Conservation (phyloP, 2,888 invertebrate species). For the Arctia plantaginis region DNA sequence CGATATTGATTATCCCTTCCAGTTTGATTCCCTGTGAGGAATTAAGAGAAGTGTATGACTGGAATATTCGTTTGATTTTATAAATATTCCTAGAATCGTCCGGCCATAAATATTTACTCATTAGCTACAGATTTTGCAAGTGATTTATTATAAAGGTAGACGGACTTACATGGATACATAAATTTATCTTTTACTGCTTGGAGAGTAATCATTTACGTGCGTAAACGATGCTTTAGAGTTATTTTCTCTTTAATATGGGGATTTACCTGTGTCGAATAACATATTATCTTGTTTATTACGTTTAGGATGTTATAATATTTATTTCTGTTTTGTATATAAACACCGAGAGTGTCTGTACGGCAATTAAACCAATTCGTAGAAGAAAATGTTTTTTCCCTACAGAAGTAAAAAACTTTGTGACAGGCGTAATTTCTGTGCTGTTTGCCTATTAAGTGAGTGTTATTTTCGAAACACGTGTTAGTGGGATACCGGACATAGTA, state of each 20-base stretch:
- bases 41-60: too few relatives aligned
- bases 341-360: not conserved
- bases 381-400: too few relatives aligned
- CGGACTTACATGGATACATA: not conserved
- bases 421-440: not conserved
- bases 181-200: not conserved
- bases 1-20: not conserved
- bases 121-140: not conserved
- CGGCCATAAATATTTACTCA: not conserved
- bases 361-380: not conserved
- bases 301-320: not conserved
- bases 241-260: not conserved
- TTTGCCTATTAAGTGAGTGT: not conserved
- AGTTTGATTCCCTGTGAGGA: not conserved
- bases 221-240: not conserved
- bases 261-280: not conserved
- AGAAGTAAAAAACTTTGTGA: too few relatives aligned
- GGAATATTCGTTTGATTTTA: too few relatives aligned
- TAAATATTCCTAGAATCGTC: not conserved
- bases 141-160: not conserved
- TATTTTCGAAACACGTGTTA: slow-evolving; percentile 9
- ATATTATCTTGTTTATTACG: not conserved
- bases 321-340: not conserved
- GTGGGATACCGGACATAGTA: slow-evolving; percentile 30
- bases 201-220: not conserved